Evolutionary conservation across 1,140 invertebrate species (phyloP), one percentile per base, ranked within the genome.

Genomic region (Laupala kohalensis): DNA sequence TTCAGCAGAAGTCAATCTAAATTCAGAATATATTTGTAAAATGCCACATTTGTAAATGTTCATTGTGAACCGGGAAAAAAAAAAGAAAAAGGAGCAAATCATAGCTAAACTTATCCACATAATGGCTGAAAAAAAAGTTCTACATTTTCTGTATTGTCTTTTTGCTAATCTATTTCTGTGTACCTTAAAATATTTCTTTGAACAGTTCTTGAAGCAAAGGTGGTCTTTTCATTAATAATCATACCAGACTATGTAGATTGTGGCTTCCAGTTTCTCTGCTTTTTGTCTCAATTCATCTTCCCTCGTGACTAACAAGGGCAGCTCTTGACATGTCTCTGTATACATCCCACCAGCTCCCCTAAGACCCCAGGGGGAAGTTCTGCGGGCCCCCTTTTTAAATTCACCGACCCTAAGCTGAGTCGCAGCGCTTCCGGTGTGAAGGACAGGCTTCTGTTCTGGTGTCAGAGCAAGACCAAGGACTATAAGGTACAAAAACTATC

Each of bases 401-500:
- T 93, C 85, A 93, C 91, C 79, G 91, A 93, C 84, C 89, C 90
- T 77, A 87, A 88, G 80, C 86, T 95, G 81, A 89, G 87, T 81
- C 86, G 91, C 81, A 94, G 91, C 84, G 94, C 94, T 75, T 90
- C 88, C 81, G 92, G 92, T 83, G 95, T 96, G 82, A 98, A 98
- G 88, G 94, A 97, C 81, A 89, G 95, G 82, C 87, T 98, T 78
- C 88, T 98, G 81, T 88, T 91, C 80, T 98, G 96, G 96, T 95
- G 93, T 84, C 92, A 94, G 83, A 89, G 91, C 82, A 96, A 96
- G 87, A 97, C 95, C 76, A 89, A 90, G 85, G 95, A 94, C 83
- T 98, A 98, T 83, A 90, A 96, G 89, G 95, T 96, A 89, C 62
- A 71, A 70, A 25, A 69, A 12, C 28, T 19, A 53, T 26, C 25